Evolutionary conservation across 2,113 vertebrate species (phyloP).

Genomic region (Datnioides undecimradiatus): DNA sequence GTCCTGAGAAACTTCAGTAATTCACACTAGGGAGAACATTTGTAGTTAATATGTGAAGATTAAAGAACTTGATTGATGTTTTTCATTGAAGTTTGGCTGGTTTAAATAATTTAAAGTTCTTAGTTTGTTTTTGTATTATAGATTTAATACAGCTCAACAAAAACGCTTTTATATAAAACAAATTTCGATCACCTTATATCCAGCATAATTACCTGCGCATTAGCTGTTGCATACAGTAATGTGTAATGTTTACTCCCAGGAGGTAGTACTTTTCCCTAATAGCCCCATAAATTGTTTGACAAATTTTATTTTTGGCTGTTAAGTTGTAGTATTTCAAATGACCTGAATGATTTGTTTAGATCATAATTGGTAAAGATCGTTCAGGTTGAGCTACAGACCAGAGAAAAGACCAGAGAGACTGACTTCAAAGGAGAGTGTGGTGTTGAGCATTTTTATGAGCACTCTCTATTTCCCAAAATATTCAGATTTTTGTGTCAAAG

Average conservation of each 20-base stretch:
- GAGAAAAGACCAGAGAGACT: neutral
- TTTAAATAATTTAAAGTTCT: neutral
- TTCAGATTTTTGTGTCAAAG: neutral
- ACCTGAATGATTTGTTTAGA: neutral
- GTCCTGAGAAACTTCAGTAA: neutral
- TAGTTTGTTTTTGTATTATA: neutral
- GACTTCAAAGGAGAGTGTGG: neutral
- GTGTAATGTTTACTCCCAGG: neutral
- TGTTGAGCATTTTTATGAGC: neutral
- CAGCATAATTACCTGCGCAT: neutral
- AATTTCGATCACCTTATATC: neutral
- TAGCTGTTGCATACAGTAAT: neutral
- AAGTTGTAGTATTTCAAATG: neutral
- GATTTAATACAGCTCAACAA: neutral
- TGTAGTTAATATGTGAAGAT: neutral
- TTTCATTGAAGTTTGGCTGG: neutral
- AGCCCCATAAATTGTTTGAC: conserved; percentile 20
- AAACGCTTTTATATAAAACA: neutral
- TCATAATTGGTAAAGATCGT: neutral
- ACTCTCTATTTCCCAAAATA: neutral
- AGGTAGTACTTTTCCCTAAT: neutral
- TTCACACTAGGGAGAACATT: neutral
- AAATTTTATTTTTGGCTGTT: neutral
- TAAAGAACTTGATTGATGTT: neutral
- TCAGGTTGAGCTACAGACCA: neutral